Evolutionary conservation across 1,140 invertebrate genomes (phyloP), one percentile per base, ranked within the genome.

Genomic region (Polypedilum vanderplanki): DNA sequence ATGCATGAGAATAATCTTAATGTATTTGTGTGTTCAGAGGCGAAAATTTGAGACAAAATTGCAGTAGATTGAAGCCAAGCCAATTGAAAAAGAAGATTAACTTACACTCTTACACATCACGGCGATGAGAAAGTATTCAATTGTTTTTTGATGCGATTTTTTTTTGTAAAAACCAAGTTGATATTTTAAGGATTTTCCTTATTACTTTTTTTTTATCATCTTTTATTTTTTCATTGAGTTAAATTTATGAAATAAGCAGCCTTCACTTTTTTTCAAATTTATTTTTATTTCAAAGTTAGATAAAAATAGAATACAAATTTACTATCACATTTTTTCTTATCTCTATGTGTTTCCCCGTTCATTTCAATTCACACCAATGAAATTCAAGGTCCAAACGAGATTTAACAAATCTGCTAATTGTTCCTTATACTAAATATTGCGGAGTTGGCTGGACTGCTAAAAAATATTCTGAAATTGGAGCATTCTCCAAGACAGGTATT

Each of bases 341-440:
- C 24, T 3, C 24, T 33, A 5, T 5, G 24, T 33, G 24, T 5
- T 33, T 33, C 24, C 5, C 24, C 24, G 24, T 33, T 33, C 24
- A 33, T 5, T 1, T 33, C 24, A 33, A 33, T 33, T 33, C 5
- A 5, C 5, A 33, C 1, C 1, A 33, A 33, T 57, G 0, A 4
- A 15, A 57, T 57, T 4, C 15, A 57, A 57, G 46, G 46, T 57
- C 12, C 15, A 57, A 12, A 80, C 83, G 87, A 41, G 85, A 84
- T 77, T 81, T 88, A 70, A 40, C 33, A 46, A 46, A 77, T 77
- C 70, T 90, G 46, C 84, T 93, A 41, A 84, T 90, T 67, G 87
- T 92, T 65, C 92, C 93, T 0, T 92, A 92, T 0, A 96, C 93
- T 1, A 89, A 92, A 78, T 95, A 94, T 93, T 96, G 93, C 81